Evolutionary conservation across 64 coral and sea anemone species (phyloP), one percentile per base, ranked within the genome.

Genomic region (Montipora efflorescens): DNA sequence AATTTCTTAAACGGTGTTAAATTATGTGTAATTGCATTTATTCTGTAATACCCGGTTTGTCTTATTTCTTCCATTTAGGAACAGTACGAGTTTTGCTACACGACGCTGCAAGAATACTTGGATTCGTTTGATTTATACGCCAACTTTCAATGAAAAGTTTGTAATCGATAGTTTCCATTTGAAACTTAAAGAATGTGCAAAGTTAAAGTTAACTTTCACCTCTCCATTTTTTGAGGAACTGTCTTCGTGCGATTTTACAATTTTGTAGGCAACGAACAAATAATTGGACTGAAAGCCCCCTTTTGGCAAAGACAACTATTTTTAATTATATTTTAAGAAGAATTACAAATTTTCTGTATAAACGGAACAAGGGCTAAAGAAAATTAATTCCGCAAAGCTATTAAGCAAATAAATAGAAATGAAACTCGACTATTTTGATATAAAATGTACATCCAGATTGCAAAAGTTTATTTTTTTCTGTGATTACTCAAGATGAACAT

Each of bases 41-140:
- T 57, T 57, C 53, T 57, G 6, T 11, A 57, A 11, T 57, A 57
- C 53, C 6, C 53, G 11, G 53, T 57, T 57, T 57, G 3, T 8
- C 7, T 57, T 11, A 57, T 57, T 57, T 43, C 23, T 53, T 10
- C 71, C 57, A 68, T 88, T 68, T 43, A 99, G 97, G 97, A 99
- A 78, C 97, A 99, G 51, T 99, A 99, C 78, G 97, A 99, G 74
- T 99, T 94, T 72, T 99, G 94, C 91, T 99, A 99, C 79, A 87
- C 95, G 8, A 96, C 97, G 7, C 52, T 99, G 2, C 95, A 94
- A 92, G 97, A 99, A 79, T 99, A 99, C 67, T 91, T 99, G 45
- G 97, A 99, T 80, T 99, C 97, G 1, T 99, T 99, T 82, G 97
- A 99, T 59, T 79, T 99, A 45, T 99, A 99, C 59, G 92, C 95